A percentile compares a stretch with the other conserved stretches of the same genome.
These are phyloP conservation scores for Schmidtea mediterranea DNA, from an alignment of 1,140 invertebrate genomes.

Conservation along the genomic window DNA sequence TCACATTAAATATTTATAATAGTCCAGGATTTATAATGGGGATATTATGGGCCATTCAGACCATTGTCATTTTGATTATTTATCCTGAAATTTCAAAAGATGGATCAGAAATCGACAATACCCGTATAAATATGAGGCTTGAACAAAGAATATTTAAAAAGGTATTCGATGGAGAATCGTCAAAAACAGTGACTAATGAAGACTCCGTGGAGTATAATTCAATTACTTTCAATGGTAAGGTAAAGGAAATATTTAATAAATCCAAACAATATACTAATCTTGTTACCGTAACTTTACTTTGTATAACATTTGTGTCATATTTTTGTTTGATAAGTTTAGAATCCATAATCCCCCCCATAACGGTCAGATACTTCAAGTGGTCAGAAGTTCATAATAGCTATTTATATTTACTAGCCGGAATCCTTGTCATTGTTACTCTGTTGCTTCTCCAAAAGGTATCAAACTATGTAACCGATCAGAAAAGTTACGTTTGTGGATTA, in stretches of 20 bases:
- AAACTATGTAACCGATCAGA: neutral
- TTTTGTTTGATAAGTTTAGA: slow-evolving; percentile 2
- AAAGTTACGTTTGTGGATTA: neutral
- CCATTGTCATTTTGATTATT: neutral
- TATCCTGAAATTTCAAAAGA: neutral
- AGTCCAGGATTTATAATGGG: neutral
- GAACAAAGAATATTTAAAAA: too few relatives aligned
- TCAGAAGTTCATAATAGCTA: slow-evolving; percentile 1
- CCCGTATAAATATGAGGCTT: too few relatives aligned
- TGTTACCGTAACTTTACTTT: neutral
- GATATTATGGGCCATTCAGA: slow-evolving; percentile 1
- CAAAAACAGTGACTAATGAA: neutral
- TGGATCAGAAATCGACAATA: neutral
- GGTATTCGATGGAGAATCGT: neutral
- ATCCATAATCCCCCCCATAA: neutral
- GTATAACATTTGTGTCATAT: neutral
- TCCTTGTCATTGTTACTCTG: neutral
- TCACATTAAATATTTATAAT: neutral
- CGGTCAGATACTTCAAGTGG: neutral
- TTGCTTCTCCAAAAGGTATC: neutral
- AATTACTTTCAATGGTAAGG: neutral
- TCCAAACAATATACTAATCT: neutral
- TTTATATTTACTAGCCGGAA: neutral
- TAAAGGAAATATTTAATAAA: neutral
- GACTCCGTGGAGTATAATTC: neutral